Conservation (phyloP, 2,888 invertebrate species). For the Ryuthela nishihirai region DNA sequence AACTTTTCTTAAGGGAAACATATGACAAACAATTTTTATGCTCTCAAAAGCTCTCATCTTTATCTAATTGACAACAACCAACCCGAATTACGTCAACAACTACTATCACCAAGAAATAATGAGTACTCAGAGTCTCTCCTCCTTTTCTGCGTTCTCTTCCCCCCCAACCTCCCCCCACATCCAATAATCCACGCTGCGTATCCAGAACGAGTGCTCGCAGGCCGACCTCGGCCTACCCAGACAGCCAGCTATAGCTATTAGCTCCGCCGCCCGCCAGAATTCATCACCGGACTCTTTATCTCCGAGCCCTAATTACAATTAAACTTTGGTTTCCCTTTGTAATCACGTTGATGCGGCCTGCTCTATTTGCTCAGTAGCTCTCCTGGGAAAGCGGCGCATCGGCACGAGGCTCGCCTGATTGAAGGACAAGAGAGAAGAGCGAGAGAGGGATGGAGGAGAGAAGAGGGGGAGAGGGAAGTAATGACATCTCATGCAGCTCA, state of each 20-base stretch:
- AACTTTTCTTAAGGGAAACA: too few species aligned
- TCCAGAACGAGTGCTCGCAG: too few species aligned
- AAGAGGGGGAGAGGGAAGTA: not conserved
- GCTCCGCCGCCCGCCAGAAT: constrained; percentile 27
- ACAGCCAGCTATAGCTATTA: constrained; percentile 34
- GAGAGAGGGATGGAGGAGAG: not conserved
- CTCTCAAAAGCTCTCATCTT: too few species aligned
- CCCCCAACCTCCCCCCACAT: not conserved
- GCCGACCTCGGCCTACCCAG: constrained; percentile 22
- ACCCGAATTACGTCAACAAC: too few species aligned
- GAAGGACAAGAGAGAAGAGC: not conserved
- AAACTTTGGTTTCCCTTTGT: constrained; percentile 38
- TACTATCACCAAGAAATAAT: too few species aligned
- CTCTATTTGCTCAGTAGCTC: constrained; percentile 20
- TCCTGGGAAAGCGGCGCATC: not conserved
- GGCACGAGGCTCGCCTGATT: not conserved
- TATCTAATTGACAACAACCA: too few species aligned
- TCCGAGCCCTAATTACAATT: constrained; percentile 36
- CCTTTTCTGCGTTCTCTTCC: not conserved
- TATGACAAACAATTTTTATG: too few species aligned
- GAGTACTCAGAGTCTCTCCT: constrained; percentile 10
- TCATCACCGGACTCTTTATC: constrained; percentile 34
- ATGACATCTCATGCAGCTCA: not conserved
- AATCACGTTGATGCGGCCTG: constrained; percentile 29
- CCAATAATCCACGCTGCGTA: too few species aligned